These are phyloP conservation scores for Andrena praecox DNA, from an alignment of 2,888 invertebrate species.

Conservation along the genomic window DNA sequence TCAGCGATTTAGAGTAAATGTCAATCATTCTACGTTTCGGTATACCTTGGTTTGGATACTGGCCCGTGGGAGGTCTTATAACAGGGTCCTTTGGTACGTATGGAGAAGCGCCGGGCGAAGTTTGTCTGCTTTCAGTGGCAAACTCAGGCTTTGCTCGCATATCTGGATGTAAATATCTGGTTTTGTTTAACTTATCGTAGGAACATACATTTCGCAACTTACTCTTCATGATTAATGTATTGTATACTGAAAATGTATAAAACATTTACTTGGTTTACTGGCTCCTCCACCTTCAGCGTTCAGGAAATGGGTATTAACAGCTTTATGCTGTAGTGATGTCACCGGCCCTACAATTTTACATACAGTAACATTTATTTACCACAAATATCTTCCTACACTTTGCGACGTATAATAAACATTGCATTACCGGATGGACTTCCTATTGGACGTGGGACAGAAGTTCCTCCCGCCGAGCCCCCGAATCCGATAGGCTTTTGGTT, in stretches of 20 bases:
- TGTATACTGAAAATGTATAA: not conserved
- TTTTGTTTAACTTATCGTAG: constrained; percentile 33
- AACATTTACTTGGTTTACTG: constrained; percentile 63
- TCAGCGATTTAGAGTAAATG: not conserved
- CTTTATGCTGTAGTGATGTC: constrained; percentile 31
- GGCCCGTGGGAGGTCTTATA: constrained; percentile 17
- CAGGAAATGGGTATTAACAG: constrained; percentile 60
- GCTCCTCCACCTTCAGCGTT: constrained; percentile 67
- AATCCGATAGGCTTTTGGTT: not conserved
- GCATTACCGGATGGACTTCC: constrained; percentile 12
- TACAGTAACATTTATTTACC: not conserved
- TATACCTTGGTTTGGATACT: constrained; percentile 44
- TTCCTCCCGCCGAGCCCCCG: not conserved
- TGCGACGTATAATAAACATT: not conserved
- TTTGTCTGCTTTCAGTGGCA: constrained; percentile 48
- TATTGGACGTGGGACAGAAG: not conserved
- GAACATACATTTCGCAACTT: not conserved
- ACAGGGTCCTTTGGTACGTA: constrained; percentile 39
- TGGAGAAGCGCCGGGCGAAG: constrained; percentile 23
- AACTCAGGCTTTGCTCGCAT: not conserved
- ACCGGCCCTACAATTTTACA: constrained; percentile 37
- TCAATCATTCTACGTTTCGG: not conserved
- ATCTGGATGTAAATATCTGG: too few species aligned
- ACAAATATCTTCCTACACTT: not conserved
- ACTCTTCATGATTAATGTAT: not conserved